Evolutionary conservation across 1,140 invertebrate genomes (phyloP).

Genomic region (Temnothorax nylanderi): DNA sequence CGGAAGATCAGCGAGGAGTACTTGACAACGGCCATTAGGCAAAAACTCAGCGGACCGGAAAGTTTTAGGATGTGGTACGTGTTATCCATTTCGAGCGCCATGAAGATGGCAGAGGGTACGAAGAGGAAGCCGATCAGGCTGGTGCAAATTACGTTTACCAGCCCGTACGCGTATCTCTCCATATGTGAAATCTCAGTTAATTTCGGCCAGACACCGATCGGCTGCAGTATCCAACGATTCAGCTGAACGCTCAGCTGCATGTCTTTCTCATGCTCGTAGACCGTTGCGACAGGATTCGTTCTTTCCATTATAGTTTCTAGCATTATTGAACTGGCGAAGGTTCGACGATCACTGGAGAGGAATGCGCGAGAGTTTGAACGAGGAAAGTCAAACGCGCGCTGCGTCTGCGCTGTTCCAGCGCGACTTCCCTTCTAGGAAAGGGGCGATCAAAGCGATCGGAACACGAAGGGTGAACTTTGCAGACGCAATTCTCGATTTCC

Average conservation of each 20-base stretch:
- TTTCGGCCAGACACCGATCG: constrained; percentile 66
- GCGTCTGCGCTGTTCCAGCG: constrained; percentile 15
- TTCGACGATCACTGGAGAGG: background rate
- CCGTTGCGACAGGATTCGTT: background rate
- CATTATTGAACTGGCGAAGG: background rate
- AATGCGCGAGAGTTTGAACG: background rate
- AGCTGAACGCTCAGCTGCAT: constrained; percentile 55
- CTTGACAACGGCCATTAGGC: constrained; percentile 77
- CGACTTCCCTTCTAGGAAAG: background rate
- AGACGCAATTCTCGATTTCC: background rate
- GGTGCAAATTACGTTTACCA: constrained; percentile 41
- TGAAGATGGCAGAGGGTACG: constrained; percentile 24
- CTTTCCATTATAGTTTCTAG: background rate
- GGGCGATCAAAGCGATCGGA: background rate
- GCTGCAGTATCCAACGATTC: constrained; percentile 65
- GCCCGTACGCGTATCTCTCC: background rate
- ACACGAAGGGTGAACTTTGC: constrained; percentile 9
- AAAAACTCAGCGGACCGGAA: constrained; percentile 77
- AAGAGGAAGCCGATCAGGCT: constrained; percentile 56
- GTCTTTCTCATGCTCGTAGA: background rate
- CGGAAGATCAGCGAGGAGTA: constrained; percentile 72
- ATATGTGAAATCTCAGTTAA: background rate
- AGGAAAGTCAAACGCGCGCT: background rate
- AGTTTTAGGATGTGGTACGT: constrained; percentile 72
- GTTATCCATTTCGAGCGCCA: constrained; percentile 70